A percentile compares a stretch with the other conserved stretches of the same genome.
These are phyloP conservation scores for Aurelia sp. DNA, from an alignment of 30 jellyfish, hydroid and myxozoan species.

Conservation along the genomic window DNA sequence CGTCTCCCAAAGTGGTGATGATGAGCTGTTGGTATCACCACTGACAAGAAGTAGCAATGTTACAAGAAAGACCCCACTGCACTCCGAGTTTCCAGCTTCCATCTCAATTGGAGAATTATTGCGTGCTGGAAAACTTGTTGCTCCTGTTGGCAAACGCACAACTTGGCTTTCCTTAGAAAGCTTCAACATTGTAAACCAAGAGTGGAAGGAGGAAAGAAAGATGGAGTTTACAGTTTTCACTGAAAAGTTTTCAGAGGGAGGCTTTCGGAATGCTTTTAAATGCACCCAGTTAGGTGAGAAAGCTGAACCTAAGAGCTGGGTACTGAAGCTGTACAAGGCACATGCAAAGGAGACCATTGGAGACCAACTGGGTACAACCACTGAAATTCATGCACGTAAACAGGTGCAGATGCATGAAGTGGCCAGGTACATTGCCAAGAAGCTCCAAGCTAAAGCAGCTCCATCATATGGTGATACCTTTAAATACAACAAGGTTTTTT, in stretches of 20 bases:
- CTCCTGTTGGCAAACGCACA: slow-evolving; percentile 9
- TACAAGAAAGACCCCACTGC: no score
- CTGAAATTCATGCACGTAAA: slow-evolving; percentile 41
- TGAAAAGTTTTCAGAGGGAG: no score
- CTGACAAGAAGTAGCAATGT: no score
- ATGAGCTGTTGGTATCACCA: no score
- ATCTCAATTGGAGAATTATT: slow-evolving; percentile 24
- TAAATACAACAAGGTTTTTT: slow-evolving; percentile 18
- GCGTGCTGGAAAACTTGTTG: slow-evolving; percentile 48
- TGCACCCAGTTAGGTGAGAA: no score
- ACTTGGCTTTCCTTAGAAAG: slow-evolving; percentile 13
- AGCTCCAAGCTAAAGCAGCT: not conserved
- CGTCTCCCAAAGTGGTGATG: no score
- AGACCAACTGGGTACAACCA: not conserved
- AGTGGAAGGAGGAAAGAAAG: slow-evolving; percentile 15
- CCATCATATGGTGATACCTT: slow-evolving; percentile 3
- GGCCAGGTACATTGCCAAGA: slow-evolving; percentile 48
- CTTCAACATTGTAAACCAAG: not conserved
- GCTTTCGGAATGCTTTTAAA: no score
- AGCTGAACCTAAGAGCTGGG: no score
- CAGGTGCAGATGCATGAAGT: slow-evolving; percentile 63
- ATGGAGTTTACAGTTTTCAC: no score
- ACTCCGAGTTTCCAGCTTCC: not conserved
- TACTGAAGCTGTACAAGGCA: no score
- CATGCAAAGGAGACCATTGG: no score